Conservation (phyloP, 2,797 vertebrate species). For the Vespertilio murinus region DNA sequence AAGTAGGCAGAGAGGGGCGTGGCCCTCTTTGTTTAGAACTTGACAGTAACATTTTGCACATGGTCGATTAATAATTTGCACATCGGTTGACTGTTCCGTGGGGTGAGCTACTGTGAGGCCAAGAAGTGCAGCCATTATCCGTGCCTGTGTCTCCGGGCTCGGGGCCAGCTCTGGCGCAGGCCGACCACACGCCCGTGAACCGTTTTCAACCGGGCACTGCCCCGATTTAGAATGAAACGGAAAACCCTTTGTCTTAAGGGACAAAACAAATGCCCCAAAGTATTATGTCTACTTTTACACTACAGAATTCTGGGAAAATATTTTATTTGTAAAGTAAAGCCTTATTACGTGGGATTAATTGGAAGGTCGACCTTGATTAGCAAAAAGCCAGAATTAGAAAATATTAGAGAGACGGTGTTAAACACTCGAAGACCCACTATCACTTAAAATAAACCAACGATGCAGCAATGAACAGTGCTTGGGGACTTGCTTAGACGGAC, state of each 20-base stretch:
- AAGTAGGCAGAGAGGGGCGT: not conserved
- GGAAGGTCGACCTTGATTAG: not conserved
- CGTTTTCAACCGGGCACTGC: not conserved
- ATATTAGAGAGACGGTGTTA: not conserved
- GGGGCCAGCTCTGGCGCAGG: not conserved
- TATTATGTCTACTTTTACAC: not conserved
- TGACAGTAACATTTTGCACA: not conserved
- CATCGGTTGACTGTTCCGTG: not conserved
- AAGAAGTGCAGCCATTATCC: not conserved
- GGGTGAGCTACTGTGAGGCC: not conserved
- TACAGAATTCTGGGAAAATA: slow-evolving; percentile 8
- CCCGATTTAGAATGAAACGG: not conserved
- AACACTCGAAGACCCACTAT: not conserved
- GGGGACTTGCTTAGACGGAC: not conserved
- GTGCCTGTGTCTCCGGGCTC: not conserved
- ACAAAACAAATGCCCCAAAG: slow-evolving; percentile 29
- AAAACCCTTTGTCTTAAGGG: slow-evolving; percentile 6
- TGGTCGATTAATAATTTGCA: not conserved
- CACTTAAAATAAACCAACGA: not conserved
- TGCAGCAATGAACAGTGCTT: not conserved
- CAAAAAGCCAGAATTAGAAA: slow-evolving; percentile 18
- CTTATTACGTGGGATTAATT: not conserved
- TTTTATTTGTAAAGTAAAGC: slow-evolving; percentile 31
- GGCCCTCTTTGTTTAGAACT: not conserved
- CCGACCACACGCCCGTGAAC: not conserved